Percentiles rank a stretch among this genome's conserved stretches.
Conservation (phyloP, 2,888 invertebrate species). For the Drosophila anomalata region DNA sequence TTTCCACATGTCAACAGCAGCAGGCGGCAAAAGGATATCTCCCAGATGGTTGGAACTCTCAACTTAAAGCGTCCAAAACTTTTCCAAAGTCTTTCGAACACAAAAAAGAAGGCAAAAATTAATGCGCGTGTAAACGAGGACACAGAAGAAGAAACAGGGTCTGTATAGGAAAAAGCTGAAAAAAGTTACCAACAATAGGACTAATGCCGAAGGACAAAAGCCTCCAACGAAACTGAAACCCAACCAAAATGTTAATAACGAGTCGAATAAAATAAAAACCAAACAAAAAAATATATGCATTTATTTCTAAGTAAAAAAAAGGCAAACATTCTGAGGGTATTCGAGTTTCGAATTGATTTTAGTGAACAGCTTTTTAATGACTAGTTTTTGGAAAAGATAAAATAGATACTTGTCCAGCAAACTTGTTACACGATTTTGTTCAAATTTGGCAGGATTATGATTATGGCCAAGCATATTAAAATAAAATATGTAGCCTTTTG, state of each 20-base stretch:
- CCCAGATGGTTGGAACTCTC: constrained; percentile 24
- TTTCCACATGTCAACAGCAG: constrained; percentile 62
- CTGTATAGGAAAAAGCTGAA: constrained; percentile 22
- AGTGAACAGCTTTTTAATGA: neutral
- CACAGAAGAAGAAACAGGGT: constrained; percentile 1
- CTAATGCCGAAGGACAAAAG: constrained; percentile 40
- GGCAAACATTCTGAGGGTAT: neutral
- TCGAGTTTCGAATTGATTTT: constrained; percentile 2
- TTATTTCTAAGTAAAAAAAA: constrained; percentile 22
- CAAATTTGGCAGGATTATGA: neutral
- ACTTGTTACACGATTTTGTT: constrained; percentile 9
- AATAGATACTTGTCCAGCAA: neutral
- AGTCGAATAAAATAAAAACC: constrained; percentile 61
- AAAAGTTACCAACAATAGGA: constrained; percentile 36
- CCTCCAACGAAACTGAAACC: constrained; percentile 46
- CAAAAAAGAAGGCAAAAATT: constrained; percentile 56
- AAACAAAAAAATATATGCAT: constrained; percentile 32
- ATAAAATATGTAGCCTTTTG: neutral
- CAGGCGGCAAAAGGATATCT: constrained; percentile 28
- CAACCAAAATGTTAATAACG: constrained; percentile 58
- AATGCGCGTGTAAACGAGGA: constrained; percentile 62
- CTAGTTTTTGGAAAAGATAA: neutral
- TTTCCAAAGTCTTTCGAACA: constrained; percentile 39
- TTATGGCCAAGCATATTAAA: too few relatives aligned
- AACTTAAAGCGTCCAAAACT: constrained; percentile 47